These are phyloP conservation scores for Aphrophora alni DNA, from an alignment of 2,888 invertebrate species.

Conservation along the genomic window DNA sequence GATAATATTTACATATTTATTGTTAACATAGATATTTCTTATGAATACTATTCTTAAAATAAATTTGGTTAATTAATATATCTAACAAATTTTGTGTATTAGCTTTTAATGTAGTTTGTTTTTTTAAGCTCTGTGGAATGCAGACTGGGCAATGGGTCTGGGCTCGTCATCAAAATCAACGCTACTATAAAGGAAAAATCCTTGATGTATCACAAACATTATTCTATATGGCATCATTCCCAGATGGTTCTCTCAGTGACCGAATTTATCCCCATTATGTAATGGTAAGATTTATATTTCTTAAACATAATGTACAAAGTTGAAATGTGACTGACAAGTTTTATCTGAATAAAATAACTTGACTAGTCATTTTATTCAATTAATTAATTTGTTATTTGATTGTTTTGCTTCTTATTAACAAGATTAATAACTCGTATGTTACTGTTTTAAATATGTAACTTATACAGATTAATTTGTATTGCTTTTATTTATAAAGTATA, in stretches of 20 bases:
- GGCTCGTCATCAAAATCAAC: conserved; percentile 63
- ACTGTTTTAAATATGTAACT: too few species aligned
- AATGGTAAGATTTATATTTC: conserved; percentile 55
- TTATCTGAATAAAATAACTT: too few species aligned
- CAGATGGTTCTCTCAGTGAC: conserved; percentile 66
- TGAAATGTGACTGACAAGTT: too few species aligned
- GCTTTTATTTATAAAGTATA: too few species aligned
- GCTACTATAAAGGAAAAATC: conserved; percentile 65
- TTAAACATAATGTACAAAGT: not conserved
- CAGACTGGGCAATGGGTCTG: conserved; percentile 60
- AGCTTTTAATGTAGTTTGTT: conserved; percentile 22
- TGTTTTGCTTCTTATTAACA: too few species aligned
- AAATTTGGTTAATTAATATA: too few species aligned
- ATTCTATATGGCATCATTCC: conserved; percentile 67
- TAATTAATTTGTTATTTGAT: not conserved
- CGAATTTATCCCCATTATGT: conserved; percentile 65
- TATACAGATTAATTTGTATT: too few species aligned
- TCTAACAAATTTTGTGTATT: too few species aligned
- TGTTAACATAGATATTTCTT: too few species aligned
- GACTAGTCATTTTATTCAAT: not conserved
- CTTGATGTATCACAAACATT: conserved; percentile 58
- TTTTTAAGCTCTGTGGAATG: conserved; percentile 51
- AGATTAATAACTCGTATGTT: too few species aligned
- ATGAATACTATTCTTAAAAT: too few species aligned
- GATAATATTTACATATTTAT: too few species aligned